A percentile compares a stretch with the other conserved stretches of the same genome.
Evolutionary conservation across 2,888 invertebrate species (phyloP).

Genomic region (Dorcus hopei): DNA sequence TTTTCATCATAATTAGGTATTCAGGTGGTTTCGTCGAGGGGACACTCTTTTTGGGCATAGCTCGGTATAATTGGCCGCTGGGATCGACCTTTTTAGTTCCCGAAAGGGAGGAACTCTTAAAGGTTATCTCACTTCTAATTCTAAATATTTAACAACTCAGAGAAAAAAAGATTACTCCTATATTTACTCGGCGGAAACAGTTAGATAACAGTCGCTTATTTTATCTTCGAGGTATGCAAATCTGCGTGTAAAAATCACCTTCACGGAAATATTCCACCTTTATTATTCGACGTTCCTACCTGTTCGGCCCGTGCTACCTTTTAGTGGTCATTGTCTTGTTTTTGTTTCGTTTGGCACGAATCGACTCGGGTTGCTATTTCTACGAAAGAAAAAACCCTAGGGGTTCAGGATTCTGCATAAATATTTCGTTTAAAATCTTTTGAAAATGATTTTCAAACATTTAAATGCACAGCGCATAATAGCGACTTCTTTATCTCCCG

Average conservation of each 20-base stretch:
- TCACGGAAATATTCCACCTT: too few relatives aligned
- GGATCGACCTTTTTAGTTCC: slow-evolving; percentile 4
- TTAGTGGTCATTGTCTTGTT: slow-evolving; percentile 17
- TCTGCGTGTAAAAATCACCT: too few relatives aligned
- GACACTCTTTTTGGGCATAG: slow-evolving; percentile 15
- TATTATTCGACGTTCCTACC: neutral
- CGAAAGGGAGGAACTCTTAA: neutral
- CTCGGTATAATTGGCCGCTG: slow-evolving; percentile 12
- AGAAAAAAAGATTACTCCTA: too few relatives aligned
- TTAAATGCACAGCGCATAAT: neutral
- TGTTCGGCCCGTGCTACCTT: slow-evolving; percentile 16
- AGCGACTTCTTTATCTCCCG: neutral
- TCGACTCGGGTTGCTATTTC: slow-evolving; percentile 2
- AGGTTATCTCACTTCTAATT: neutral
- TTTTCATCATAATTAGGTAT: slow-evolving; percentile 11
- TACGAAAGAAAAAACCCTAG: neutral
- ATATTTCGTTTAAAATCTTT: neutral
- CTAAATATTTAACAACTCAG: neutral
- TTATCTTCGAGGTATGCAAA: too few relatives aligned
- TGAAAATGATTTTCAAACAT: neutral
- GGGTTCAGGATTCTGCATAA: neutral
- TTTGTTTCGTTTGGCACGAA: slow-evolving; percentile 16
- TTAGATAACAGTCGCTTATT: too few relatives aligned
- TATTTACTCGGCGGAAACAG: too few relatives aligned
- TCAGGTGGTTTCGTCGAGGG: slow-evolving; percentile 4